Evolutionary conservation across 2,113 vertebrate genomes (phyloP).

Genomic region (Nematolebias whitei): DNA sequence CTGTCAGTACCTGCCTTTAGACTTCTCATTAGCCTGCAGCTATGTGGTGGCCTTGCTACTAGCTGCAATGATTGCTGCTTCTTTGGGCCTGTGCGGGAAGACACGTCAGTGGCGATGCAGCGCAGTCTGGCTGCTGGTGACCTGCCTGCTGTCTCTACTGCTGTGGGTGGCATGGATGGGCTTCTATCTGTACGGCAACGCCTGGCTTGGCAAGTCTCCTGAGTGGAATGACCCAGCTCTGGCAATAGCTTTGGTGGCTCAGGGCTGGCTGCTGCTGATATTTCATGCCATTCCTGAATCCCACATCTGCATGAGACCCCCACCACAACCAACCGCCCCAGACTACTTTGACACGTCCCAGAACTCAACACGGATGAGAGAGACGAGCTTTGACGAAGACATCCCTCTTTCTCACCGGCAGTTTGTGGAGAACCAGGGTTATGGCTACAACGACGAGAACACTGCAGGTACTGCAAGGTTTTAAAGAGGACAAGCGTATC

Average conservation of each 20-base stretch:
- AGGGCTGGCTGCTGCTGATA: slow-evolving; percentile 94
- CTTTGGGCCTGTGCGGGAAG: slow-evolving; percentile 90
- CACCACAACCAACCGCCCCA: slow-evolving; percentile 89
- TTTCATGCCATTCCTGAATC: slow-evolving; percentile 93
- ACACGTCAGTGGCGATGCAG: slow-evolving; percentile 92
- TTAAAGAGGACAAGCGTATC: slow-evolving; percentile 9
- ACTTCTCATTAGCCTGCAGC: slow-evolving; percentile 90
- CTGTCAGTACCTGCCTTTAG: slow-evolving; percentile 90
- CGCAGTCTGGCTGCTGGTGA: slow-evolving; percentile 87
- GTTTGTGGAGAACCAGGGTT: slow-evolving; percentile 97
- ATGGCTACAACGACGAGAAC: slow-evolving; percentile 91
- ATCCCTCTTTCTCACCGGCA: slow-evolving; percentile 90
- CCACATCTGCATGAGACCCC: slow-evolving; percentile 87
- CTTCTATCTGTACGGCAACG: slow-evolving; percentile 93
- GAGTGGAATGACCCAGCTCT: slow-evolving; percentile 91
- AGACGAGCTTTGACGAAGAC: slow-evolving; percentile 95
- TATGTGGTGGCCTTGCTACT: slow-evolving; percentile 90
- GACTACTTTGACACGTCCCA: slow-evolving; percentile 98
- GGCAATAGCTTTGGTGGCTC: slow-evolving; percentile 90
- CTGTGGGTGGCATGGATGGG: slow-evolving; percentile 95
- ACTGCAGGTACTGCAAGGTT: slow-evolving; percentile 82
- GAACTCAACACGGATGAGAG: slow-evolving; percentile 90
- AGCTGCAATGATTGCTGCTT: slow-evolving; percentile 81
- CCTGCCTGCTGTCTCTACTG: slow-evolving; percentile 87
- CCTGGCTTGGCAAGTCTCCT: slow-evolving; percentile 81